Evolutionary conservation across 2,797 vertebrate species (phyloP), one percentile per base, ranked within the genome.

Genomic region (Lepidocolaptes lacrymiger): DNA sequence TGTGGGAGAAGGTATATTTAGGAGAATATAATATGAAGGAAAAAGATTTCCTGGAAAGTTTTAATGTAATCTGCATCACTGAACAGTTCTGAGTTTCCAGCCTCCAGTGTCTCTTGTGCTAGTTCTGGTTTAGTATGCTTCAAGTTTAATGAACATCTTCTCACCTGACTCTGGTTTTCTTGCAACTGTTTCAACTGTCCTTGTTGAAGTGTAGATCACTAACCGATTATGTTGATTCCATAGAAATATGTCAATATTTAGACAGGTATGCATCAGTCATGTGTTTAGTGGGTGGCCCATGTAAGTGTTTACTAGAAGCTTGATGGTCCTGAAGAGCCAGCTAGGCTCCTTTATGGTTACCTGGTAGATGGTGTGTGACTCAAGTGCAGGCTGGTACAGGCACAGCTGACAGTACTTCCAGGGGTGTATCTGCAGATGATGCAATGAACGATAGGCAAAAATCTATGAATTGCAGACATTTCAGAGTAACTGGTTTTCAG

Each of bases 21-120:
- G 61, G 23, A 89, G 48, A 43, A 43, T 54, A 43, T 21, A 56
- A 64, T 46, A 22, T 24, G 48, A 82, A 91, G 62, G 39, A 12
- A 76, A 59, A 59, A 63, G 24, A 46, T 54, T 93, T 96, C 61
- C 72, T 85, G 68, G 54, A 93, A 95, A 46, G n/a, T 24, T 85
- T 74, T 94, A 56, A 18, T 84, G 17, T 49, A 28, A 64, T 78
- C 43, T 74, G 36, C 15, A 24, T 79, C 51, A 59, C 36, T 58
- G 51, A 69, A n/a, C 15, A 55, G 36, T 55, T 82, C 55, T 44
- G 37, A 77, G 36, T 71, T 87, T 93, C 26, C 12, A 66, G 75
- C 59, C 62, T 86, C 46, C 48, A 34, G 1, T 67, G 41, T 22
- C 48, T 86, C 88, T 81, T 79, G 27, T 55, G 75, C 77, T 69